Evolutionary conservation across 1,140 invertebrate genomes (phyloP), one percentile per base, ranked within the genome.

Genomic region (Phocides pigmalion): DNA sequence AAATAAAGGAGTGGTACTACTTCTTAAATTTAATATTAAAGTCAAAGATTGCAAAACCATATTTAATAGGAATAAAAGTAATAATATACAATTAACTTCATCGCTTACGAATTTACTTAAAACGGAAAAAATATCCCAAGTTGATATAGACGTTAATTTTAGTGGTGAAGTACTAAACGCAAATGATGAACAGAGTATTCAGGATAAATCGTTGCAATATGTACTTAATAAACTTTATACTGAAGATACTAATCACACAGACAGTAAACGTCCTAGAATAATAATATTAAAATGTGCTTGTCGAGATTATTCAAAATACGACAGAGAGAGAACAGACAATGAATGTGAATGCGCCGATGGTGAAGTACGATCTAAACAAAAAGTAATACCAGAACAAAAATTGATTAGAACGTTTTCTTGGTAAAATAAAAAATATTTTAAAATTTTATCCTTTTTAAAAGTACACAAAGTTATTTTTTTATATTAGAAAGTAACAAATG

Each of bases 21-120:
- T 59, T 42, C 35, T 87, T 3, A 79, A 73, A 17, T 35, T 87
- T 3, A 73, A 77, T 15, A 77, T 87, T 35, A 76, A 84, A 69
- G 17, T 84, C 5, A 69, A 68, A 56, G 73, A 80, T 46, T 66
- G 42, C 32, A 50, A 42, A 51, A 15, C 32, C 16, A 47, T 22
- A 42, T 25, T 46, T 28, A 62, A 58, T 11, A 50, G 11, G 39
- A 8, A 59, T 44, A 61, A 59, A 32, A 53, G 22, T 19, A 53
- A 28, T 51, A 50, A 63, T 15, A 12, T 22, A 19, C n/a, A 28
- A 58, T 5, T n/a, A 4, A 50, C 39, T 11, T 8, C 16, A 11
- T 72, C 67, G 8, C 22, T 63, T 22, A 64, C 19, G n/a, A 42
- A 69, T 39, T 16, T 69, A 53, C 35, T 35, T 15, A 64, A 59